phyloP scores from a whole-genome alignment of 2,888 invertebrate species.

The Eudasyphora cyanicolor region DNA sequence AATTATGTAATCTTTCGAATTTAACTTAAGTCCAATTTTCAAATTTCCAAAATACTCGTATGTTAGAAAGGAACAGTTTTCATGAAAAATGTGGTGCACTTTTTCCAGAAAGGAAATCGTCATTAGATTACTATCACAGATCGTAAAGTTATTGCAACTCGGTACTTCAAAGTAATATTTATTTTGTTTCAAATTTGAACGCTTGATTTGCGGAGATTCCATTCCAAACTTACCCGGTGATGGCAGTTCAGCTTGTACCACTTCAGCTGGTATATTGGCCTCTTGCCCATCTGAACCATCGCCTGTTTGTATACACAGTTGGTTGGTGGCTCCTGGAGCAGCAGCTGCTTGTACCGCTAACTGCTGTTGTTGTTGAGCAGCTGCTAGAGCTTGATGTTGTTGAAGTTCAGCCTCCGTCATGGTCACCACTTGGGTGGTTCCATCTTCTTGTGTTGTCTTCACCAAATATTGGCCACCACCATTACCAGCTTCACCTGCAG shows the following conservation, averaged over 20 bases:
- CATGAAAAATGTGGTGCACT: too few species aligned
- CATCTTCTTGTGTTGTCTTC: conserved; percentile 74
- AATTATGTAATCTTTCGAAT: too few species aligned
- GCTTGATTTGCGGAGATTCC: background rate
- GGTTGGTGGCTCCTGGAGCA: conserved; percentile 64
- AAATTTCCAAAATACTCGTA: too few species aligned
- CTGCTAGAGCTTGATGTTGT: conserved; percentile 74
- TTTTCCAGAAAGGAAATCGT: too few species aligned
- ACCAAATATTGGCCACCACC: conserved; percentile 76
- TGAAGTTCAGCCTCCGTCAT: conserved; percentile 77
- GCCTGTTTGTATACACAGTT: conserved; percentile 71
- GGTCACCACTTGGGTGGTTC: conserved; percentile 70
- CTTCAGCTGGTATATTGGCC: conserved; percentile 92
- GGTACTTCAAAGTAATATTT: too few species aligned
- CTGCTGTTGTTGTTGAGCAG: conserved; percentile 66
- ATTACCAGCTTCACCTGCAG: conserved; percentile 66
- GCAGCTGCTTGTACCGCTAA: conserved; percentile 66
- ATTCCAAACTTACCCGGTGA: conserved; percentile 85
- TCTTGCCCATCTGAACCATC: conserved; percentile 81
- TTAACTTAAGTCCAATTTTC: too few species aligned
- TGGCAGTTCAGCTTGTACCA: conserved; percentile 91
- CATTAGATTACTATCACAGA: too few species aligned
- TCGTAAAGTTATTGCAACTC: too few species aligned
- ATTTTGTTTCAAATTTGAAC: too few species aligned
- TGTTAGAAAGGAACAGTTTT: too few species aligned